These are phyloP conservation scores for Seriola dumerili DNA, from an alignment of 2,113 vertebrate genomes.

Conservation along the genomic window DNA sequence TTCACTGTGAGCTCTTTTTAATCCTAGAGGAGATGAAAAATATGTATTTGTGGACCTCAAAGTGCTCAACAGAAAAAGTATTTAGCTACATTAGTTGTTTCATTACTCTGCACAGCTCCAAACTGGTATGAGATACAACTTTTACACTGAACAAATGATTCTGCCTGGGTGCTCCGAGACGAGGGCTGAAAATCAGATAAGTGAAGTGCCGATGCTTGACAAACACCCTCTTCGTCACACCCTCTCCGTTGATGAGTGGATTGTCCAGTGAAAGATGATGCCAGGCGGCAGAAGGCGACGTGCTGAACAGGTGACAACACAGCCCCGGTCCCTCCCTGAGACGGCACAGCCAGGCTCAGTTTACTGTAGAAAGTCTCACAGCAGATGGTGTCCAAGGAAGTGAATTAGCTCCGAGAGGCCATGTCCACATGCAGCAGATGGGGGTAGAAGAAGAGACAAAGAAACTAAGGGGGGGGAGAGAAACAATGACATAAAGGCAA, in stretches of 20 bases:
- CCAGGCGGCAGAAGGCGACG: conserved; percentile 69
- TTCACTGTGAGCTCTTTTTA: conserved; percentile 23
- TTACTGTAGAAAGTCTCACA: conserved; percentile 80
- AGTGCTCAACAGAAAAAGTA: neutral
- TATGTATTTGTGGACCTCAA: neutral
- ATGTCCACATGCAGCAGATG: conserved; percentile 76
- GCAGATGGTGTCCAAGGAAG: conserved; percentile 83
- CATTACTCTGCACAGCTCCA: neutral
- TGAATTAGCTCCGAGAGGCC: conserved; percentile 75
- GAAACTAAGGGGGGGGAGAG: conserved; percentile 55
- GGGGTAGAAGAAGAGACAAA: conserved; percentile 73
- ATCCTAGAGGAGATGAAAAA: conserved; percentile 6
- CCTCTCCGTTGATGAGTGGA: conserved; percentile 3
- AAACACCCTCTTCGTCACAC: conserved; percentile 54
- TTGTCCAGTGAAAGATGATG: conserved; percentile 68
- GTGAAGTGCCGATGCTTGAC: conserved; percentile 58
- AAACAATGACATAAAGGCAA: conserved; percentile 69
- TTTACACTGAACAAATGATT: conserved; percentile 24
- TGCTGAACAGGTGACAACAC: conserved; percentile 78
- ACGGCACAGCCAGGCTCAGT: conserved; percentile 64
- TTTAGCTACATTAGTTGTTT: neutral
- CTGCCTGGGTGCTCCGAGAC: conserved; percentile 14
- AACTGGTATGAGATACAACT: neutral
- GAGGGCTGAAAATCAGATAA: conserved; percentile 62
- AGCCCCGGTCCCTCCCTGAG: conserved; percentile 47